Evolutionary conservation across 2,113 vertebrate genomes (phyloP).

Genomic region (Vimba vimba): DNA sequence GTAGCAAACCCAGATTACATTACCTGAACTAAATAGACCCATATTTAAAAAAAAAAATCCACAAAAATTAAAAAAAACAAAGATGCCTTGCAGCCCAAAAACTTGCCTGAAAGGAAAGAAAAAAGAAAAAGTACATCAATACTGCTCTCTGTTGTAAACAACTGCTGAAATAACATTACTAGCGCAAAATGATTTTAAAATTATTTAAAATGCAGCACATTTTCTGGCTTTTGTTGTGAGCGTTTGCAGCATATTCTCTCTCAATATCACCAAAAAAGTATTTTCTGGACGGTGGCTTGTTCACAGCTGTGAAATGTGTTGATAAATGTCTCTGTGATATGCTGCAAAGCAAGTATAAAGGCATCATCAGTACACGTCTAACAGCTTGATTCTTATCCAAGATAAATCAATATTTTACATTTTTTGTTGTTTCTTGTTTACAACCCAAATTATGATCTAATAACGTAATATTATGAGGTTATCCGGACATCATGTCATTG

Average conservation of each 20-base stretch:
- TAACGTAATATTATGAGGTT: not conserved
- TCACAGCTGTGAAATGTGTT: not conserved
- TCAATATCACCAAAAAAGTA: not conserved
- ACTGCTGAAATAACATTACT: constrained; percentile 20
- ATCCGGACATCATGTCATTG: not conserved
- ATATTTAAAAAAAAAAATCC: too few species aligned
- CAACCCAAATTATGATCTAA: not conserved
- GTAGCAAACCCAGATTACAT: not conserved
- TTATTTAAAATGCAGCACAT: not conserved
- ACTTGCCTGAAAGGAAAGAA: too few species aligned
- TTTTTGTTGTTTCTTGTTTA: not conserved
- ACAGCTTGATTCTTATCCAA: not conserved
- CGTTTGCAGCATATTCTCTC: not conserved
- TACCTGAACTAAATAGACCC: not conserved
- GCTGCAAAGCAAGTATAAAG: not conserved
- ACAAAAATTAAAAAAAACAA: not conserved
- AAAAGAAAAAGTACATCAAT: not conserved
- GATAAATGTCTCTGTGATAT: constrained; percentile 1
- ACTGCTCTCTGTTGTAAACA: constrained; percentile 14
- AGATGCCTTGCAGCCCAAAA: not conserved
- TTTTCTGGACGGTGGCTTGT: not conserved
- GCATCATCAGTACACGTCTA: constrained; percentile 2
- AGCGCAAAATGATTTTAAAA: not conserved
- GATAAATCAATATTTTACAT: not conserved
- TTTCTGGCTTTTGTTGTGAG: not conserved